Evolutionary conservation across 1,140 invertebrate species (phyloP).

Genomic region (Brachionus paranguensis): DNA sequence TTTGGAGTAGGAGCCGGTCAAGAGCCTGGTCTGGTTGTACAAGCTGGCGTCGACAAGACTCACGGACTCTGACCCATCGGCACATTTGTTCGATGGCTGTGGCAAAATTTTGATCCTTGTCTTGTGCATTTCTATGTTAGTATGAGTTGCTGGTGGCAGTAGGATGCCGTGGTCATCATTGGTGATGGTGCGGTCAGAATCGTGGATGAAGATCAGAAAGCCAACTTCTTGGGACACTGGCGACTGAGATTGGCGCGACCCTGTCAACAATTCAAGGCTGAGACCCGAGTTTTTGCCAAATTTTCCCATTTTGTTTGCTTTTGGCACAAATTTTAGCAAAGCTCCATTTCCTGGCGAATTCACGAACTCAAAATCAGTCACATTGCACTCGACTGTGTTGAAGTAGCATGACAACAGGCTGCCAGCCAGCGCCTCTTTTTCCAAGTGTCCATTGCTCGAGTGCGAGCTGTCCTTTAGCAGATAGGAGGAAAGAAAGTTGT

Average conservation of each 20-base stretch:
- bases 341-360: constrained; percentile 1
- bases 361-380: not conserved
- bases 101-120: not conserved
- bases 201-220: not conserved
- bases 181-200: not conserved
- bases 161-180: not conserved
- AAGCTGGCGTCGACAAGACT: not conserved
- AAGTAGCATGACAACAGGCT: not conserved
- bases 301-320: not conserved
- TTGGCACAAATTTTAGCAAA: not conserved
- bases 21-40: not conserved
- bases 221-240: not conserved
- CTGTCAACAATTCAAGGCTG: not conserved
- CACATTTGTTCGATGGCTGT: constrained; percentile 2
- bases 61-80: not conserved
- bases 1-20: not conserved
- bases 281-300: constrained; percentile 18
- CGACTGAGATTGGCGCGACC: not conserved
- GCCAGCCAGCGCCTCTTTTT: not conserved
- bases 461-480: not conserved
- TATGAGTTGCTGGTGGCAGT: not conserved
- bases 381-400: not conserved
- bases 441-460: not conserved
- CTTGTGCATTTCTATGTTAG: not conserved
- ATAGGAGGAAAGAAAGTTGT: not conserved